A percentile compares a stretch with the other conserved stretches of the same genome.
Evolutionary conservation across 1,140 invertebrate genomes (phyloP).

Genomic region (Elysia chlorotica): DNA sequence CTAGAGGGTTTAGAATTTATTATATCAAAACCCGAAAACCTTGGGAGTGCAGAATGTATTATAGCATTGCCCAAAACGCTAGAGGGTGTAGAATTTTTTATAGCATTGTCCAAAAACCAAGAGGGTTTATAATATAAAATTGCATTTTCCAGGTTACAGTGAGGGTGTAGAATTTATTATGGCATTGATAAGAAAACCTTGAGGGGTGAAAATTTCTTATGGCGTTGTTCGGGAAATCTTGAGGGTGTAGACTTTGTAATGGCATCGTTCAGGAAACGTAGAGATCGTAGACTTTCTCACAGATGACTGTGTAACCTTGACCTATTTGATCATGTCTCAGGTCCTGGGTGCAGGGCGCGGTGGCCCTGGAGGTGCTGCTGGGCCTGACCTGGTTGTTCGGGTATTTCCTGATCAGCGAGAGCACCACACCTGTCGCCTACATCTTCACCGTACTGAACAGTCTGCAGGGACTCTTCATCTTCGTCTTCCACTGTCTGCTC

Average conservation of each 20-base stretch:
- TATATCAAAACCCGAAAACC: too few species aligned
- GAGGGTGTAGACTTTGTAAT: too few species aligned
- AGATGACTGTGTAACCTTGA: neutral
- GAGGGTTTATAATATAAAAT: too few species aligned
- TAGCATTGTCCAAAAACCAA: too few species aligned
- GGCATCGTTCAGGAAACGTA: too few species aligned
- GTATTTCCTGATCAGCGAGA: constrained; percentile 63
- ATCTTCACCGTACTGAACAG: constrained; percentile 66
- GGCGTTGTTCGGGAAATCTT: neutral
- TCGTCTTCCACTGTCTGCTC: constrained; percentile 63
- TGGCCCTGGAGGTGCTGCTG: constrained; percentile 65
- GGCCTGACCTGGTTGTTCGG: constrained; percentile 68
- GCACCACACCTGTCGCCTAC: constrained; percentile 63
- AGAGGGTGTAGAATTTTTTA: too few species aligned
- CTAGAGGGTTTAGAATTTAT: too few species aligned
- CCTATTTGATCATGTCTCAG: constrained; percentile 28
- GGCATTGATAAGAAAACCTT: neutral
- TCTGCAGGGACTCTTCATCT: constrained; percentile 66
- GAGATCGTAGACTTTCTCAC: too few species aligned
- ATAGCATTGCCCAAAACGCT: too few species aligned
- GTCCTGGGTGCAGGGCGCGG: constrained; percentile 63
- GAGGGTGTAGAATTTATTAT: too few species aligned
- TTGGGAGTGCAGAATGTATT: too few species aligned
- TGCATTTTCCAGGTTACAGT: too few species aligned
- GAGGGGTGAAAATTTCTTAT: neutral